Percentiles rank a stretch among this genome's conserved stretches.
These are phyloP conservation scores for Acanthoscelides obtectus DNA, from an alignment of 2,888 invertebrate species.

Conservation along the genomic window DNA sequence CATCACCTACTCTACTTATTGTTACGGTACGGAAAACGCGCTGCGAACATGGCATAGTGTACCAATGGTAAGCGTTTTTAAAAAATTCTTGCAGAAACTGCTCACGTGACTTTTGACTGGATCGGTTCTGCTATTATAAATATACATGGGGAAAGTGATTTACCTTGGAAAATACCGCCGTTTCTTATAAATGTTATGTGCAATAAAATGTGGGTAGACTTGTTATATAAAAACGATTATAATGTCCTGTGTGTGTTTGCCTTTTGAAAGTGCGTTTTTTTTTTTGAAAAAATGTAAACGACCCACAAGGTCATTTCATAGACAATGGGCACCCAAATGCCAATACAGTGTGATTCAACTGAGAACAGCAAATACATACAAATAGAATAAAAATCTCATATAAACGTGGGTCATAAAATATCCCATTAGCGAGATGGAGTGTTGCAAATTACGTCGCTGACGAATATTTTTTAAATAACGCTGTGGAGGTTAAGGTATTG, in stretches of 20 bases:
- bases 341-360: too few species aligned
- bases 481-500: too few species aligned
- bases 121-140: background rate
- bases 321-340: too few species aligned
- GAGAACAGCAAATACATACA: too few species aligned
- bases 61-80: background rate
- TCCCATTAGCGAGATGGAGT: too few species aligned
- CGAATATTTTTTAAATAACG: too few species aligned
- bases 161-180: background rate
- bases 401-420: too few species aligned
- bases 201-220: background rate
- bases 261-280: background rate
- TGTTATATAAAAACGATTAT: background rate
- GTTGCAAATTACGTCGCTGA: too few species aligned
- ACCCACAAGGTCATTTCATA: background rate
- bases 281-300: background rate
- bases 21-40: background rate
- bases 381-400: too few species aligned
- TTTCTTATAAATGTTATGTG: background rate
- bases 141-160: background rate
- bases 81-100: background rate
- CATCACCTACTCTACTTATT: background rate
- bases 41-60: background rate
- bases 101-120: background rate
- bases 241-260: background rate